Evolutionary conservation across 1,140 invertebrate species (phyloP).

Genomic region (Orchestia grillus): DNA sequence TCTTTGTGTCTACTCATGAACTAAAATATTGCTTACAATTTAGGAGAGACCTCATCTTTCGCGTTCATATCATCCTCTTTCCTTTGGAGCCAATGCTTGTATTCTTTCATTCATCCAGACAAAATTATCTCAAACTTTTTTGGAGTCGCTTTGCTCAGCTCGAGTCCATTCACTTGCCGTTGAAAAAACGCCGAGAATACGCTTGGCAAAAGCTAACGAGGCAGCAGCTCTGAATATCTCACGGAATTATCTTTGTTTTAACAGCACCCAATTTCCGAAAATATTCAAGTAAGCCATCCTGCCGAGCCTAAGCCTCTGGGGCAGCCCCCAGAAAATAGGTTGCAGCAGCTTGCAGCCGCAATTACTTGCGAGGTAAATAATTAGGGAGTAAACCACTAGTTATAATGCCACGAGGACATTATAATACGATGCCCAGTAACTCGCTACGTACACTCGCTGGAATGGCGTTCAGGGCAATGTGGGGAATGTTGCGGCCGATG

Average conservation of each 20-base stretch:
- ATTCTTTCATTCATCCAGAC: neutral
- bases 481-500: neutral
- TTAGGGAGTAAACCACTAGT: conserved; percentile 29
- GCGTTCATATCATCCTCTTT: neutral
- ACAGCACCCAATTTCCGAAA: neutral
- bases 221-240: neutral
- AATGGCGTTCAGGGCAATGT: neutral
- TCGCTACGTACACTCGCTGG: neutral
- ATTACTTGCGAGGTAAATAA: conserved; percentile 6
- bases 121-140: neutral
- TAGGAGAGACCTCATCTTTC: neutral
- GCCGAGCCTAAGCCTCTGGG: neutral
- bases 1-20: neutral
- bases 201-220: neutral
- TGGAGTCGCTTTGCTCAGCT: neutral
- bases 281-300: neutral
- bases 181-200: neutral
- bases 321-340: neutral
- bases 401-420: conserved; percentile 3
- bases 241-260: conserved; percentile 13
- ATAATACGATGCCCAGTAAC: conserved; percentile 6
- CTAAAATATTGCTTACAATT: neutral
- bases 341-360: conserved; percentile 3
- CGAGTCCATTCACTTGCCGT: neutral
- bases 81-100: neutral